Evolutionary conservation across 2,113 vertebrate species (phyloP).

Genomic region (Crocuta crocuta): DNA sequence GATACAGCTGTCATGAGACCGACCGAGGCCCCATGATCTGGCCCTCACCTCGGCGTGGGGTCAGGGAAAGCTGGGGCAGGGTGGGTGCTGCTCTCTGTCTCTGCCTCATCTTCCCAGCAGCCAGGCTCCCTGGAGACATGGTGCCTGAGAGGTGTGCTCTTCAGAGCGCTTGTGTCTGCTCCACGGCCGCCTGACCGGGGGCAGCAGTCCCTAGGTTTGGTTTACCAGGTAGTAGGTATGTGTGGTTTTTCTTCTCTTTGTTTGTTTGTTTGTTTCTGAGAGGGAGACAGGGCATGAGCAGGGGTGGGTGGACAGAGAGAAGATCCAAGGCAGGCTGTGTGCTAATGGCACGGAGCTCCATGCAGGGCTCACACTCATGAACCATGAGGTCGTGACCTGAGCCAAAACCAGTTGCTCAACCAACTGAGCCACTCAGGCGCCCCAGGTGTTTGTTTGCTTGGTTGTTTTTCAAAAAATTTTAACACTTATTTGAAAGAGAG

Average conservation of each 20-base stretch:
- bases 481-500: no score
- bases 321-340: no score
- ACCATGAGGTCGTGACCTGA: no score
- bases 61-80: background rate
- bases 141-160: background rate
- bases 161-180: background rate
- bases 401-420: no score
- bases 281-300: no score
- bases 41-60: background rate
- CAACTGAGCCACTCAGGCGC: no score
- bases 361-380: no score
- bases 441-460: no score
- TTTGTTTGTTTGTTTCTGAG: no score
- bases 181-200: background rate
- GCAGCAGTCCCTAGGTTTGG: background rate
- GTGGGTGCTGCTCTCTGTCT: background rate
- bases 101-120: background rate
- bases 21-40: background rate
- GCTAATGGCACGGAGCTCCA: accelerated
- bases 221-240: background rate
- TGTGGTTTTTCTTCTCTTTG: background rate
- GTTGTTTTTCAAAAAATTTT: no score
- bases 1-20: background rate
- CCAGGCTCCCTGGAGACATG: background rate
- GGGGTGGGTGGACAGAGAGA: no score